Evolutionary conservation across 2,888 invertebrate genomes (phyloP).

Genomic region (Plagodis dolabraria): DNA sequence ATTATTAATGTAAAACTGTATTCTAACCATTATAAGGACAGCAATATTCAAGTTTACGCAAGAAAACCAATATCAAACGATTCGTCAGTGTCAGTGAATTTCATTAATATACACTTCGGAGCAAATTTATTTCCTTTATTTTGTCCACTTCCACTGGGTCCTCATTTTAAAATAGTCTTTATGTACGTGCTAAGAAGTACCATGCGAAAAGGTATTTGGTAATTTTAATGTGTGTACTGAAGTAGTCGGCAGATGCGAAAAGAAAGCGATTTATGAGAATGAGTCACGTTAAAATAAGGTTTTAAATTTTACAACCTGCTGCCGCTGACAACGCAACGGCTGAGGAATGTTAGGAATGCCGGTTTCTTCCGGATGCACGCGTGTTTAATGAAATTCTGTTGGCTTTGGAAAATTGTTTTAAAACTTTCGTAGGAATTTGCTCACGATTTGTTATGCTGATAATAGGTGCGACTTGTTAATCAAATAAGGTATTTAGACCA

Average conservation of each 20-base stretch:
- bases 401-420: conserved; percentile 10
- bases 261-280: conserved; percentile 52
- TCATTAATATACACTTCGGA: conserved; percentile 22
- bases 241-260: conserved; percentile 40
- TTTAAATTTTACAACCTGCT: conserved; percentile 38
- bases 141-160: not conserved
- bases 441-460: too few relatives aligned
- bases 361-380: conserved; percentile 52
- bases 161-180: conserved; percentile 2
- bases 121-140: conserved; percentile 20
- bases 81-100: conserved; percentile 24
- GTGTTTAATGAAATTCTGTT: conserved; percentile 23
- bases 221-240: conserved; percentile 23
- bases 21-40: not conserved
- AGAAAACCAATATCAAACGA: conserved; percentile 6
- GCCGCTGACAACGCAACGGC: conserved; percentile 18
- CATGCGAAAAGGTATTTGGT: not conserved
- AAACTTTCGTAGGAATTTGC: not conserved
- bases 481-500: too few relatives aligned
- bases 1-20: not conserved
- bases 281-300: conserved; percentile 46
- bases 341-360: conserved; percentile 46
- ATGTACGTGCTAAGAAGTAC: not conserved
- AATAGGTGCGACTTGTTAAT: too few relatives aligned
- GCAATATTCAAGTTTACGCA: conserved; percentile 1